Base-by-base conservation (phyloP, 2,113 vertebrate genomes). In the Condylura cristata region DNA sequence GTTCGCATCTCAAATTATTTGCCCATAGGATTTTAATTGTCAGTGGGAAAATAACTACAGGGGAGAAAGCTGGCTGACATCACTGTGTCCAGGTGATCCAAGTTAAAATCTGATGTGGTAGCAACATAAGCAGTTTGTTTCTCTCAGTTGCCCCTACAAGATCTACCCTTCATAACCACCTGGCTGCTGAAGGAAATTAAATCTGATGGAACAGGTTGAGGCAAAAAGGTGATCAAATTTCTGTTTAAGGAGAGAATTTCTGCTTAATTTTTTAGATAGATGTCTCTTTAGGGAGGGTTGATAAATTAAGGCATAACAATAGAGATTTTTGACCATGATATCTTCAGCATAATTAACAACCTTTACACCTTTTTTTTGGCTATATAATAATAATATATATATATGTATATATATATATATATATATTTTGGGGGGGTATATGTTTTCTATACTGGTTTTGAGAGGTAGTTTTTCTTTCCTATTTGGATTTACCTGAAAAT, bases 291-390 rank as follows among this genome's bases (percentile, higher is more conserved):
- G 48, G 37, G 86, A 70, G 58, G 18, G 2, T 78, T 91, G 56
- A 37, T 82, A 60, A 48, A 16, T 75, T 46, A 81, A 80, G 51
- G 1, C 83, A 85, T 41, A 18, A 22, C 6, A 76, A 4, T 89
- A 17, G 7, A 48, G 20, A 70, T 39, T 93, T 93, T 96, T 85
- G 78, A n/a, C n/a, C n/a, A 37, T 28, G 53, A 46, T 88, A 46
- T 88, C 74, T 72, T 80, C 71, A 58, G 63, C 53, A 17, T 78
- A 51, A 68, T 48, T 11, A 66, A 20, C 6, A 34, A 16, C 41
- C 30, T 88, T 84, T 88, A 39, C 10, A 17, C n/a, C 20, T 60
- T 32, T 94, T 91, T 14, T 96, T 91, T 85, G 65, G 61, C 53
- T 37, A 9, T 82, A 8, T 41, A 53, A 28, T n/a, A n/a, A n/a